These are phyloP conservation scores for Ptilodon capucinus DNA, from an alignment of 2,888 invertebrate species.

Conservation along the genomic window DNA sequence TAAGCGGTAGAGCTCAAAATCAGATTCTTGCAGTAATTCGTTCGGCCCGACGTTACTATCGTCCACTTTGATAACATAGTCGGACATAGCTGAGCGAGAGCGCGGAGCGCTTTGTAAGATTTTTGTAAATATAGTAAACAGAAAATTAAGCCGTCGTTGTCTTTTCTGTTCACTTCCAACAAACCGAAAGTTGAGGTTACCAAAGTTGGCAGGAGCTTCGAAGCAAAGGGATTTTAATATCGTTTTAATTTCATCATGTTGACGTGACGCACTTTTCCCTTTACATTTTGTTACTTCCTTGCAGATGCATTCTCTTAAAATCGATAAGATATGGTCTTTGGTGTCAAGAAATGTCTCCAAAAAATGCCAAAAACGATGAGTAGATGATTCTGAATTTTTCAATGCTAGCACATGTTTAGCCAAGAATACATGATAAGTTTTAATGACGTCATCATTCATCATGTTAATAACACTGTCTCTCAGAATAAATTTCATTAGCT, in stretches of 20 bases:
- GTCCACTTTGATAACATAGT: conserved; percentile 10
- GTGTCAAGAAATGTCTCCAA: conserved; percentile 13
- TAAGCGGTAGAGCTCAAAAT: conserved; percentile 19
- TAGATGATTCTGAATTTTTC: neutral
- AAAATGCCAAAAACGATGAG: neutral
- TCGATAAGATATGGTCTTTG: conserved; percentile 7
- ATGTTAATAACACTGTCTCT: neutral
- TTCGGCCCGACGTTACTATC: conserved; percentile 17
- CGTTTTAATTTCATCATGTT: neutral
- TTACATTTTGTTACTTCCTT: conserved; percentile 8
- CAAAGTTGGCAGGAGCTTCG: conserved; percentile 20
- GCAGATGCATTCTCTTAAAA: conserved; percentile 8
- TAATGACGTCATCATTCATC: neutral
- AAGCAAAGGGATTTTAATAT: conserved; percentile 8
- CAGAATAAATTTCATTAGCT: neutral
- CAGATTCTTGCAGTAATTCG: conserved; percentile 13
- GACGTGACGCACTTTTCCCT: conserved; percentile 1
- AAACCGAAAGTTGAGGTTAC: conserved; percentile 16
- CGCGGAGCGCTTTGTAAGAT: conserved; percentile 4
- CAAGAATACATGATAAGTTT: conserved; percentile 1
- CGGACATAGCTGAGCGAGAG: neutral
- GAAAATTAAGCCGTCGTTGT: conserved; percentile 7
- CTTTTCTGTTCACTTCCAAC: conserved; percentile 11
- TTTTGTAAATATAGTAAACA: conserved; percentile 12
- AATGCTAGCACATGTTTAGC: neutral